Evolutionary conservation across 2,797 vertebrate species (phyloP).

Genomic region (Gallirallus australis): DNA sequence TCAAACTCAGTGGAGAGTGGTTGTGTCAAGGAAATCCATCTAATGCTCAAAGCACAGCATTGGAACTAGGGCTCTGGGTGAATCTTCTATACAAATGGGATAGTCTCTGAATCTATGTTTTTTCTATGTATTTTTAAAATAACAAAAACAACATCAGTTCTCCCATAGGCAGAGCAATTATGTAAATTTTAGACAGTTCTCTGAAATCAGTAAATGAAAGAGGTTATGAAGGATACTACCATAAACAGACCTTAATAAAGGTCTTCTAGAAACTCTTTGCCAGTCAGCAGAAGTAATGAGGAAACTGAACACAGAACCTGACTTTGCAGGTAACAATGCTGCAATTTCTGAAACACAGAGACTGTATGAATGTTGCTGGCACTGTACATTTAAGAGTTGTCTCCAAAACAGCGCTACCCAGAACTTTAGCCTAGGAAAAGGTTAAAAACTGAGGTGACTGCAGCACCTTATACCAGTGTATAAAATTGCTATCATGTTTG

Average conservation of each 20-base stretch:
- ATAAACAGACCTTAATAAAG: neutral
- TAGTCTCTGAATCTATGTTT: neutral
- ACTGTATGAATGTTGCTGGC: neutral
- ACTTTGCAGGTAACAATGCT: neutral
- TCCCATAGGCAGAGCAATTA: neutral
- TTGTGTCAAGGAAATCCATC: neutral
- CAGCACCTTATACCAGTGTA: neutral
- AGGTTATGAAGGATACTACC: neutral
- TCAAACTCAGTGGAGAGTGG: neutral
- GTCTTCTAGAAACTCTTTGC: neutral
- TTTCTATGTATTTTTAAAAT: neutral
- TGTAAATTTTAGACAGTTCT: neutral
- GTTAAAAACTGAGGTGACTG: neutral
- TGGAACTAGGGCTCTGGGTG: neutral
- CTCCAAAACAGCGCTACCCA: neutral
- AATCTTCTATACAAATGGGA: neutral
- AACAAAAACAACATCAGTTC: neutral
- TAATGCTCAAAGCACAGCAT: neutral
- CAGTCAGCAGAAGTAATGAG: neutral
- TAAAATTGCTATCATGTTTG: neutral
- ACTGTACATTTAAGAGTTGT: accelerated
- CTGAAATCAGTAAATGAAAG: neutral
- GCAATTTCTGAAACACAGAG: neutral
- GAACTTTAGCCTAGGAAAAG: neutral
- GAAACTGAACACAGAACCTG: neutral